A percentile compares a stretch with the other conserved stretches of the same genome.
phyloP scores from a whole-genome alignment of 1,140 invertebrate genomes.

The Penaeus vannamei region DNA sequence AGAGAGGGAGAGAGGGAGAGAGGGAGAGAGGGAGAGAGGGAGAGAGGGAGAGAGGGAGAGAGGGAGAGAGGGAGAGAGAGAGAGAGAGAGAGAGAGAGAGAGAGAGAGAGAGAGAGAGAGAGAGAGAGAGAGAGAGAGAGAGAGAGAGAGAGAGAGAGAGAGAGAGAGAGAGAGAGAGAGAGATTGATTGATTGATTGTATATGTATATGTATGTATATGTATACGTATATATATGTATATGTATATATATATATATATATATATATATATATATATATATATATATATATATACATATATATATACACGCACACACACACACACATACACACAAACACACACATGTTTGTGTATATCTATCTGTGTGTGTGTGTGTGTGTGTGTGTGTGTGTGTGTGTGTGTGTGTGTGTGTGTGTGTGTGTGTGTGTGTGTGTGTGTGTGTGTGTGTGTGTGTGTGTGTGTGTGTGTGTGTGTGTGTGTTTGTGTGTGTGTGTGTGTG shows the following conservation, averaged over 20 bases:
- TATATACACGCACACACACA: constrained; percentile 45
- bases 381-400: not conserved
- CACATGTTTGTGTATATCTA: constrained; percentile 37
- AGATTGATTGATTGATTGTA: too few species aligned
- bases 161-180: too few species aligned
- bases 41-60: too few species aligned
- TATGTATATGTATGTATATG: too few species aligned
- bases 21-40: too few species aligned
- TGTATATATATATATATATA: constrained; percentile 34
- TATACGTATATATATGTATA: too few species aligned
- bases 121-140: too few species aligned
- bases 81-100: too few species aligned
- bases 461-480: not conserved
- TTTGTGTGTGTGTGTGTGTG: not conserved
- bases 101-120: too few species aligned
- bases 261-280: constrained; percentile 40
- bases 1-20: too few species aligned
- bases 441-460: not conserved
- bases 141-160: too few species aligned
- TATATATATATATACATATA: not conserved
- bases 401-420: not conserved
- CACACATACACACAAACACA: constrained; percentile 36
- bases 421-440: not conserved
- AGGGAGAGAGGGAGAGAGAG: too few species aligned
- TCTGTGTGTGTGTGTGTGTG: constrained; percentile 38